These are phyloP conservation scores for Drosophila diplacantha DNA, from an alignment of 2,888 invertebrate genomes.

Conservation along the genomic window DNA sequence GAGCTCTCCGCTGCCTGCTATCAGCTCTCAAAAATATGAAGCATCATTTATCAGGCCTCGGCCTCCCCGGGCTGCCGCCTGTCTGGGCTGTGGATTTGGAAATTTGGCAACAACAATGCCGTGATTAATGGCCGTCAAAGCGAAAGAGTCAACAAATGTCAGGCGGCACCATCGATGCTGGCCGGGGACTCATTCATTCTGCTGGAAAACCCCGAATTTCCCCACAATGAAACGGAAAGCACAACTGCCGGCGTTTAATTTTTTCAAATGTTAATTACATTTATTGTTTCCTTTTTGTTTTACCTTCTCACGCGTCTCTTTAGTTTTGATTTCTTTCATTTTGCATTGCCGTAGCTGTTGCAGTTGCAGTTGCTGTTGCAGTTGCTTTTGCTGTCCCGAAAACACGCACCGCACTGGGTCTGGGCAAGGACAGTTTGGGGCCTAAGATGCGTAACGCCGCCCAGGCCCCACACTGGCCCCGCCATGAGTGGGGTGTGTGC, in stretches of 20 bases:
- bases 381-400: constrained; percentile 15
- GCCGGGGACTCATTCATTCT: not conserved
- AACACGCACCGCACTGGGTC: constrained; percentile 6
- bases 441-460: not conserved
- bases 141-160: constrained; percentile 72
- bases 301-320: constrained; percentile 20
- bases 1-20: not conserved
- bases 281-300: constrained; percentile 38
- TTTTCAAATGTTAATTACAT: constrained; percentile 39
- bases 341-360: constrained; percentile 1
- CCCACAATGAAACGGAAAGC: not conserved
- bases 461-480: not conserved
- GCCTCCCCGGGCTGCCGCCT: constrained; percentile 14
- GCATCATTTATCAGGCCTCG: constrained; percentile 63
- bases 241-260: constrained; percentile 16
- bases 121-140: constrained; percentile 71
- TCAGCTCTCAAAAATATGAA: constrained; percentile 60
- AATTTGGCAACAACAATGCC: constrained; percentile 67
- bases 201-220: not conserved
- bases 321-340: constrained; percentile 32
- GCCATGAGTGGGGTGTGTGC: not conserved
- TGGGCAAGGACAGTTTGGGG: not conserved
- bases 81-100: constrained; percentile 59
- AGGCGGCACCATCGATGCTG: constrained; percentile 31
- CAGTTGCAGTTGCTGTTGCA: constrained; percentile 11